Evolutionary conservation across 2,113 vertebrate species (phyloP).

Genomic region (Mohoua ochrocephala): DNA sequence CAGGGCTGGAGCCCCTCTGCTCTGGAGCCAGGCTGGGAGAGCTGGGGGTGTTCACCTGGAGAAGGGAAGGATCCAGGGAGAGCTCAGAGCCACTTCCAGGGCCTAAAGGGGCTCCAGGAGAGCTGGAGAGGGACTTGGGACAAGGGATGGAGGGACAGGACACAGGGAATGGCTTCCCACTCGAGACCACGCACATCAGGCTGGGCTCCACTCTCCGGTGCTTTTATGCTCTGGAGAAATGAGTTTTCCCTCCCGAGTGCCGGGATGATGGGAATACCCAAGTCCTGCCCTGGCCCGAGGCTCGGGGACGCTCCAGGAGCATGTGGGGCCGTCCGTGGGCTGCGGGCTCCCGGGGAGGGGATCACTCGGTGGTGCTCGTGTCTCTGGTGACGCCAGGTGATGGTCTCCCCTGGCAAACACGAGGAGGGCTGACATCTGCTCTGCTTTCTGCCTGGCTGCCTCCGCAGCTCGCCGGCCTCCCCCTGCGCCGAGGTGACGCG

Average conservation of each 20-base stretch:
- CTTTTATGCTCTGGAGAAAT: background rate
- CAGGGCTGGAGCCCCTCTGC: background rate
- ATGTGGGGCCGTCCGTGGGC: background rate
- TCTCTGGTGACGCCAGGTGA: slow-evolving; percentile 15
- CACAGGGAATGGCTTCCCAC: no score
- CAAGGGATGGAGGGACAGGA: no score
- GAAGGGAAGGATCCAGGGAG: background rate
- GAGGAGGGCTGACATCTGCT: slow-evolving; percentile 40
- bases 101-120: background rate
- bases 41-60: background rate
- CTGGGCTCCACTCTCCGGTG: background rate
- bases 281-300: background rate
- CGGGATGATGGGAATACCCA: accelerated
- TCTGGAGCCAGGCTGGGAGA: background rate
- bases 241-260: background rate
- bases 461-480: background rate
- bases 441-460: slow-evolving; percentile 31
- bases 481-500: background rate
- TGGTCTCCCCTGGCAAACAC: slow-evolving; percentile 7
- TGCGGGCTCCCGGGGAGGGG: no score
- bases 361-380: background rate
- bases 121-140: background rate
- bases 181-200: background rate
- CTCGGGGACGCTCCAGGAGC: accelerated
- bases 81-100: accelerated